Percentiles rank a stretch among this genome's conserved stretches.
phyloP scores from a whole-genome alignment of 2,113 vertebrate genomes.

The Austrofundulus limnaeus region DNA sequence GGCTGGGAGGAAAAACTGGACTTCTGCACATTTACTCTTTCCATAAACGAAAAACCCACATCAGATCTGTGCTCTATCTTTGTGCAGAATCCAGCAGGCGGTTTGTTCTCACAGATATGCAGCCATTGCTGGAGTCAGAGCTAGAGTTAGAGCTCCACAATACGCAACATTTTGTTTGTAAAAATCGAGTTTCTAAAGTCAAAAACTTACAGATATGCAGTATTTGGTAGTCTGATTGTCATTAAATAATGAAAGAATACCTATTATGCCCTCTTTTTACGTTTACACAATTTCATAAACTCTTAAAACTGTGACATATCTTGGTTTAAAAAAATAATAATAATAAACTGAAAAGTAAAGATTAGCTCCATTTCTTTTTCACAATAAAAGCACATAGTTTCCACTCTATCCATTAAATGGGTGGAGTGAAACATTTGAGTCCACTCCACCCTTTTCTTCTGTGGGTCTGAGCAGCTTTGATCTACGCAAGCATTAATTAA shows the following conservation, averaged over 20 bases:
- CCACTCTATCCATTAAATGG: too few species aligned
- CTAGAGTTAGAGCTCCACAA: background rate
- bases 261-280: background rate
- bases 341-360: background rate
- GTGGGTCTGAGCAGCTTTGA: too few species aligned
- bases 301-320: background rate
- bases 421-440: too few species aligned
- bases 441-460: too few species aligned
- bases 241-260: background rate
- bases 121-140: background rate
- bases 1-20: slow-evolving; percentile 32
- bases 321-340: background rate
- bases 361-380: background rate
- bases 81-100: too few species aligned
- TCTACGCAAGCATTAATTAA: too few species aligned
- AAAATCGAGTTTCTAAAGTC: background rate
- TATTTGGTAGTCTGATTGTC: background rate
- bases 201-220: background rate
- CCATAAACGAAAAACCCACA: too few species aligned
- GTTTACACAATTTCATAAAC: background rate
- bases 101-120: background rate
- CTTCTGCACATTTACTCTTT: slow-evolving; percentile 53
- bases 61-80: too few species aligned
- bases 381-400: background rate
- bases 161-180: background rate